Evolutionary conservation across 2,113 vertebrate genomes (phyloP).

Genomic region (Podarcis raffonei): DNA sequence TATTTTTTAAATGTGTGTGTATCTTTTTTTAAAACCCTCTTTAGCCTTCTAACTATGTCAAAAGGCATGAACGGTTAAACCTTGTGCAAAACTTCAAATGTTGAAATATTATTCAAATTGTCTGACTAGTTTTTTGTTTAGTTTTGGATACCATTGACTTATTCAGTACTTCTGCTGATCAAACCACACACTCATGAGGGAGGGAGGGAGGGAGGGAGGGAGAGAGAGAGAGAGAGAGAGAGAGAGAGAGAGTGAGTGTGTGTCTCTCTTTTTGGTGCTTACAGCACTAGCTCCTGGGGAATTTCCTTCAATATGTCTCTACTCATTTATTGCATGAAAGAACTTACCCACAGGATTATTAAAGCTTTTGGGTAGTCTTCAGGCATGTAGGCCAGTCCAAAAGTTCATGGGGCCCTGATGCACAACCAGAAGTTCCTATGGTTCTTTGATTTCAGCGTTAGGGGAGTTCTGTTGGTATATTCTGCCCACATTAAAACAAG

Average conservation of each 20-base stretch:
- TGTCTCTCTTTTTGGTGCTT: too few species aligned
- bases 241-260: too few species aligned
- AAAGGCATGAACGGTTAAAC: conserved; percentile 40
- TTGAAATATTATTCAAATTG: conserved; percentile 53
- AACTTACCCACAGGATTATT: background rate
- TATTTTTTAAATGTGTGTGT: conserved; percentile 37
- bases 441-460: background rate
- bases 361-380: background rate
- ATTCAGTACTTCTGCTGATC: conserved; percentile 53
- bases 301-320: too few species aligned
- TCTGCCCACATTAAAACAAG: background rate
- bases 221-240: too few species aligned
- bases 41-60: conserved; percentile 50
- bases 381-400: background rate
- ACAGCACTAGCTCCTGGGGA: background rate
- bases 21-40: conserved; percentile 13
- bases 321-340: background rate
- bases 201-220: too few species aligned
- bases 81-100: conserved; percentile 44
- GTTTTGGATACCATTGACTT: conserved; percentile 33
- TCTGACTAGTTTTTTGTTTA: conserved; percentile 36
- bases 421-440: background rate
- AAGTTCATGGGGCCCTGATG: too few species aligned
- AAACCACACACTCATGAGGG: background rate
- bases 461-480: background rate